phyloP scores from a whole-genome alignment of 2,113 vertebrate genomes.

The Montifringilla adamsi region DNA sequence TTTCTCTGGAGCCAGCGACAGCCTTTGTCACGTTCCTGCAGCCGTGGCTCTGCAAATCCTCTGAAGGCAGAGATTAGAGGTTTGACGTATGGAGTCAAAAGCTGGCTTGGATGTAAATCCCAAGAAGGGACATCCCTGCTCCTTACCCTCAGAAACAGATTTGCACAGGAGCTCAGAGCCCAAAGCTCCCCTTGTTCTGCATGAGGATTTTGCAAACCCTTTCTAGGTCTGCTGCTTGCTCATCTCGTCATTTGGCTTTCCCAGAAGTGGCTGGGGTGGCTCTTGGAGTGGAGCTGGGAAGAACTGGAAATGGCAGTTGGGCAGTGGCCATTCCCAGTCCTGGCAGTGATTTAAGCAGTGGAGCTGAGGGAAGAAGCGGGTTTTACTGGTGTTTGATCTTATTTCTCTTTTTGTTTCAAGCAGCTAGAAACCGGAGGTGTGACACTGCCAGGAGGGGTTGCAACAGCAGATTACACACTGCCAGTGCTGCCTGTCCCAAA shows the following conservation, averaged over 20 bases:
- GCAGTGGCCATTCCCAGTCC: not conserved
- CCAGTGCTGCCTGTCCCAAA: not conserved
- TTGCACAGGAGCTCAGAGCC: not conserved
- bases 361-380: rapidly evolving
- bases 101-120: conserved; percentile 7
- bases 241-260: not conserved
- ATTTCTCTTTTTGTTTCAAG: not conserved
- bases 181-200: not conserved
- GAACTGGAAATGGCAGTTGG: not conserved
- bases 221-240: not conserved
- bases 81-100: not conserved
- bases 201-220: not conserved
- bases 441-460: not conserved
- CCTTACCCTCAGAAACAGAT: not conserved
- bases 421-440: rapidly evolving
- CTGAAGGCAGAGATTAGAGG: conserved; percentile 32
- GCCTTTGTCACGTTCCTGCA: not conserved
- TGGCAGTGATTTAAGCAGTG: not conserved
- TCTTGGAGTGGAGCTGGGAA: not conserved
- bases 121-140: not conserved
- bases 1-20: not conserved
- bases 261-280: not conserved
- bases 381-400: not conserved
- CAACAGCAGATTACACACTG: rapidly evolving
- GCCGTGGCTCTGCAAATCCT: not conserved